These are phyloP conservation scores for Siphamia tubifer DNA, from an alignment of 2,113 vertebrate genomes.

Conservation along the genomic window DNA sequence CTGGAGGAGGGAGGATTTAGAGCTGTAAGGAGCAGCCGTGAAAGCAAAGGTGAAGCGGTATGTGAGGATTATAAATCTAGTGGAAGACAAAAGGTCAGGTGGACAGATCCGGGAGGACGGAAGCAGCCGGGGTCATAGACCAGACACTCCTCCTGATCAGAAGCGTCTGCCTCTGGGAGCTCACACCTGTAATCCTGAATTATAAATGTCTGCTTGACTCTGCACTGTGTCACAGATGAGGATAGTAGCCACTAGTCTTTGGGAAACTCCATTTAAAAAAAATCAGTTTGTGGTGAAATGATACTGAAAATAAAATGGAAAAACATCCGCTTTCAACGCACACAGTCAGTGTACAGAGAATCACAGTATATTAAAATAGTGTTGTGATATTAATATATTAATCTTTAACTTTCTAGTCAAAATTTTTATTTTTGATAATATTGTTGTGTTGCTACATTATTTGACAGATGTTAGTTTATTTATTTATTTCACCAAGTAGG, in stretches of 20 bases:
- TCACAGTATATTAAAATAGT: too few relatives aligned
- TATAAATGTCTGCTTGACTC: background rate
- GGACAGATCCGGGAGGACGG: constrained; percentile 3
- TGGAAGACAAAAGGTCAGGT: background rate
- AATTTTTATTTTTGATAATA: too few relatives aligned
- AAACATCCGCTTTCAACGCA: too few relatives aligned
- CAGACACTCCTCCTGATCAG: background rate
- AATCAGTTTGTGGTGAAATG: too few relatives aligned
- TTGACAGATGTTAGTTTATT: too few relatives aligned
- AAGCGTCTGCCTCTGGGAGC: background rate
- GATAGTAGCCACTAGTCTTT: background rate
- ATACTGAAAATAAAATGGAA: too few relatives aligned
- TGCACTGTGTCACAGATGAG: background rate
- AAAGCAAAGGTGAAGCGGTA: constrained; percentile 17
- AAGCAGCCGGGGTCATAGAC: background rate
- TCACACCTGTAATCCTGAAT: constrained; percentile 42
- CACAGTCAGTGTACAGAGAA: too few relatives aligned
- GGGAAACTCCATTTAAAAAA: too few relatives aligned
- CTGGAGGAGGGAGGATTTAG: constrained; percentile 9
- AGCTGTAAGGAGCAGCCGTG: constrained; percentile 20
- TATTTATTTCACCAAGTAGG: too few relatives aligned
- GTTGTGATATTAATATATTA: too few relatives aligned
- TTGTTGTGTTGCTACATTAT: too few relatives aligned
- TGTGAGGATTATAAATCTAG: constrained; percentile 23
- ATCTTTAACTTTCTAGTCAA: too few relatives aligned